A percentile compares a stretch with the other conserved stretches of the same genome.
Conservation (phyloP, 2,797 vertebrate genomes). For the Coregonus ussuriensis region DNA sequence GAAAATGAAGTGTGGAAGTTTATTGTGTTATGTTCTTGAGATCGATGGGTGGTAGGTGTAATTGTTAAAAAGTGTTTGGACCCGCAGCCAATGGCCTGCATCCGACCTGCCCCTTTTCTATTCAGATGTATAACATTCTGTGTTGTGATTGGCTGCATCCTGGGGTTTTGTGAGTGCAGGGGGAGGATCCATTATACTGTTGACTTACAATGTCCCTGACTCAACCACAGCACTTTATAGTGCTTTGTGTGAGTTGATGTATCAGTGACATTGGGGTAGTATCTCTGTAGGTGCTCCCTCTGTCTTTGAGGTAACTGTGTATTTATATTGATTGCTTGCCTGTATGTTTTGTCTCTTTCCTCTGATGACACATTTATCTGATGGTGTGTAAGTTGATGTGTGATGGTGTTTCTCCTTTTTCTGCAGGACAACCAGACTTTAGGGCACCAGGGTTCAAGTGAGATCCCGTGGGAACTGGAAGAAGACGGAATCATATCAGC, state of each 20-base stretch:
- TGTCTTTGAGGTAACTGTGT: background rate
- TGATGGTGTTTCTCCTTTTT: background rate
- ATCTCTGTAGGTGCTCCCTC: background rate
- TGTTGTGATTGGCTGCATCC: constrained; percentile 35
- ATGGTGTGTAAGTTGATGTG: background rate
- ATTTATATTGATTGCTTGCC: background rate
- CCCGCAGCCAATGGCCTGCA: constrained; percentile 43
- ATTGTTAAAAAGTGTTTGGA: constrained; percentile 35
- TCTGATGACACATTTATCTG: background rate
- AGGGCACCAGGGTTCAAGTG: background rate
- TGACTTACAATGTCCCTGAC: constrained; percentile 17
- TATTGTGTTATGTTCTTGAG: constrained; percentile 51
- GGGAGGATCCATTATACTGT: constrained; percentile 11
- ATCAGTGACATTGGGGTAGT: background rate
- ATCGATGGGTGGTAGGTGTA: constrained; percentile 48
- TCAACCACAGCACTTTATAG: background rate
- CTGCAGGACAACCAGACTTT: background rate
- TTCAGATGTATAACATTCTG: background rate
- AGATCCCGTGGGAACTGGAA: background rate
- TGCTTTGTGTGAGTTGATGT: constrained; percentile 11
- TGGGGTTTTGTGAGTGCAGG: constrained; percentile 7
- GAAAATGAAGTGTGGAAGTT: constrained; percentile 55
- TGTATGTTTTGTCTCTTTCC: background rate
- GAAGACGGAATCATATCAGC: background rate
- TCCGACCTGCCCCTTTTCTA: background rate